Evolutionary conservation across 2,888 invertebrate genomes (phyloP).

Genomic region (Melanophora roralis): DNA sequence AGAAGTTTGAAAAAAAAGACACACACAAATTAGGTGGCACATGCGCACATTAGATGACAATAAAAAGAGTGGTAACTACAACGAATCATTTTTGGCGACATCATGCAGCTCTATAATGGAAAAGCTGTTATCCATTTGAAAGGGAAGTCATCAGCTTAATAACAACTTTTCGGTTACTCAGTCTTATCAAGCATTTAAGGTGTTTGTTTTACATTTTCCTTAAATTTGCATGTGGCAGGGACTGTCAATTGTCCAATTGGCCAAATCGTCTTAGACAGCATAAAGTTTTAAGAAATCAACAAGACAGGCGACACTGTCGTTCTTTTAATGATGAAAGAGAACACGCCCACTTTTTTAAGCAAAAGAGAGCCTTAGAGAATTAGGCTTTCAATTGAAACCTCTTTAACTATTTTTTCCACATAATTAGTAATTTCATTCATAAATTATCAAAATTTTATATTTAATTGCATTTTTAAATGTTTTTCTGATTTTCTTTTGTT

Average conservation of each 20-base stretch:
- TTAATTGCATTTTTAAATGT: no score
- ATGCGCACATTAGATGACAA: constrained; percentile 50
- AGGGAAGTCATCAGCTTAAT: background rate
- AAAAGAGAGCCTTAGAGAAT: no score
- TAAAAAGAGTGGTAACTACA: constrained; percentile 8
- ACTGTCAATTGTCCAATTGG: background rate
- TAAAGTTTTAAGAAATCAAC: no score
- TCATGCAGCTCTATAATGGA: constrained; percentile 22
- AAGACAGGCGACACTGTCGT: no score
- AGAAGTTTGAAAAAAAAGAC: constrained; percentile 34
- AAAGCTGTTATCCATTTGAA: constrained; percentile 35
- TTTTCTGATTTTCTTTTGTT: no score
- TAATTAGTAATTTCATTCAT: no score
- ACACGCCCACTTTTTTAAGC: no score
- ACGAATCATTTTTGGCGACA: constrained; percentile 35
- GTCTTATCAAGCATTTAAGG: constrained; percentile 48
- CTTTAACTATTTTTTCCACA: no score
- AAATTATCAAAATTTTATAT: no score
- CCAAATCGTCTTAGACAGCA: background rate
- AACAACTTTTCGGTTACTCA: constrained; percentile 49
- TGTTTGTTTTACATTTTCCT: background rate
- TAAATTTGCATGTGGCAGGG: background rate
- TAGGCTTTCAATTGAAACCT: no score
- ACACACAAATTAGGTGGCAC: constrained; percentile 64
- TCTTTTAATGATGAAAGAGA: no score